These are phyloP conservation scores for Tetramorium bicarinatum DNA, from an alignment of 2,888 invertebrate species.

Conservation along the genomic window DNA sequence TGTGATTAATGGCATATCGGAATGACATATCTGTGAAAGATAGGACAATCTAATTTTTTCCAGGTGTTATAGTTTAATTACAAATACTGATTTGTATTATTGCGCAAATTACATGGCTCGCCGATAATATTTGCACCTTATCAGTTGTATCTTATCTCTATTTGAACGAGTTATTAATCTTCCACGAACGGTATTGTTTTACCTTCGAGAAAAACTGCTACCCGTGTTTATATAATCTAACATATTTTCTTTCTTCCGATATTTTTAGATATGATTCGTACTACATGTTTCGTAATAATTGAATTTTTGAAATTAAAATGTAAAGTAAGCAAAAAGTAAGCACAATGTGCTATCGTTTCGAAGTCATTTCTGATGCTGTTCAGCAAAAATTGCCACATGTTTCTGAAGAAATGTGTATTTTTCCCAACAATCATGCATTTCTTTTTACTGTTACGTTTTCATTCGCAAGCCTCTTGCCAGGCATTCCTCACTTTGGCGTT, in stretches of 20 bases:
- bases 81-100: constrained; percentile 26
- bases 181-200: constrained; percentile 4
- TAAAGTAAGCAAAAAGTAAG: neutral
- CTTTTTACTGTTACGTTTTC: constrained; percentile 21
- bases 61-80: neutral
- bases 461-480: constrained; percentile 22
- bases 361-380: neutral
- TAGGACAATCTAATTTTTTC: constrained; percentile 23
- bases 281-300: neutral
- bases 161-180: constrained; percentile 6
- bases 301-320: neutral
- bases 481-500: constrained; percentile 40
- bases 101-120: constrained; percentile 17
- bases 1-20: constrained; percentile 4
- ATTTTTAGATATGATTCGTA: neutral
- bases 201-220: neutral
- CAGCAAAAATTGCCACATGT: neutral
- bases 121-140: constrained; percentile 22
- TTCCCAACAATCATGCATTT: constrained; percentile 14
- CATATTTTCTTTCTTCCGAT: neutral
- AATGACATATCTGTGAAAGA: constrained; percentile 2
- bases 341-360: neutral
- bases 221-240: neutral
- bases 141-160: constrained; percentile 30
- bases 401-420: constrained; percentile 10